Evolutionary conservation across 2,113 vertebrate species (phyloP), one percentile per base, ranked within the genome.

Genomic region (Brevimyrus niger): DNA sequence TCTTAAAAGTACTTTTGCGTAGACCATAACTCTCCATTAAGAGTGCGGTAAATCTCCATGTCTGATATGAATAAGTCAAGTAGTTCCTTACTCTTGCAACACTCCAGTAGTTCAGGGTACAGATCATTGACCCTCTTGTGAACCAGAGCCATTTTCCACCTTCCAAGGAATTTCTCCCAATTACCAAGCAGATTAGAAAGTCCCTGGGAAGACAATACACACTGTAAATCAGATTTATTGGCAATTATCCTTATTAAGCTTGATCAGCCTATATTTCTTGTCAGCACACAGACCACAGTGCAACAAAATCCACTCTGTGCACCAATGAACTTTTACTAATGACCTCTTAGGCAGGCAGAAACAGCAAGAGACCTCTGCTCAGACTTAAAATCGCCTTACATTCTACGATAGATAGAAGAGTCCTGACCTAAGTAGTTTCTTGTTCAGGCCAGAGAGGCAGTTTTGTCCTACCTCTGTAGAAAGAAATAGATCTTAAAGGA

Each of bases 1-100:
- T 93, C 42, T 58, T 73, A 31, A 83, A 31, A 84, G 76, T 44
- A 85, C 21, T 11, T 48, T 23, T 13, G 44, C 19, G 2, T 42
- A 73, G 92, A 92, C 94, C 93, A 90, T 89, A 90, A 90, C 90
- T 91, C 87, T 83, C 35, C 44, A 47, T 9, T 51, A 35, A 87
- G 31, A 51, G 58, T 69, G 27, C 7, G 19, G 38, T 48, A 65
- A 88, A 55, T 42, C 87, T 76, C 44, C 8, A 5, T 23, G 53
- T 87, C 27, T 21, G 31, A 86, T 50, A 88, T 89, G 21, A 88
- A 4, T 86, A 50, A 48, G 89, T 90, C 0, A 2, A 1, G 17
- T 65, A 2, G 47, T 55, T 10, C 2, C 13, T 65, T 65, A 82
- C 50, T 88, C 89, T 89, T 53, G 69, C 88, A 91, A 87, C 58